phyloP scores from a whole-genome alignment of 2,888 invertebrate species.

The Brachypterus glaber region DNA sequence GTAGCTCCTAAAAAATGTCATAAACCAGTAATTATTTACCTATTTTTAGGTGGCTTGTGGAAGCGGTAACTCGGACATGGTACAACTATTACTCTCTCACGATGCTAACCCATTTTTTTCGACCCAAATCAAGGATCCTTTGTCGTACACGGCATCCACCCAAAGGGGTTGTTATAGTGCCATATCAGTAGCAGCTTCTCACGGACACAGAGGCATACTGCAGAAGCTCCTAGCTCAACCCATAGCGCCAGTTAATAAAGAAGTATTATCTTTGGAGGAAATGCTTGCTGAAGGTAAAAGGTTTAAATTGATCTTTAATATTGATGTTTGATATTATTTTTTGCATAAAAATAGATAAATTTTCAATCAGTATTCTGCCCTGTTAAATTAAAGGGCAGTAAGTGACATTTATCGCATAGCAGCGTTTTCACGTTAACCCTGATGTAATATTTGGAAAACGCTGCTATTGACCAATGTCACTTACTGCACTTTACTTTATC shows the following conservation, averaged over 20 bases:
- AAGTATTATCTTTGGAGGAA: conserved; percentile 78
- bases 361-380: no score
- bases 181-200: conserved; percentile 81
- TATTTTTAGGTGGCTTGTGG: conserved; percentile 61
- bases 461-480: no score
- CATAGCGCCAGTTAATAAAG: conserved; percentile 53
- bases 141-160: conserved; percentile 78
- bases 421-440: no score
- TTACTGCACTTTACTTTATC: no score
- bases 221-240: conserved; percentile 71
- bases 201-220: conserved; percentile 71
- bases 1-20: neutral
- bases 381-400: no score
- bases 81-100: conserved; percentile 67
- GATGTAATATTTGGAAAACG: no score
- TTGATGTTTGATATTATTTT: no score
- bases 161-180: conserved; percentile 83
- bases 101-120: conserved; percentile 84
- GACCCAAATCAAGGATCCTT: conserved; percentile 71
- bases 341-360: no score
- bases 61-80: conserved; percentile 69
- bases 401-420: no score
- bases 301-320: neutral
- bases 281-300: conserved; percentile 75
- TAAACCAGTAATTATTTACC: conserved; percentile 1